A percentile compares a stretch with the other conserved stretches of the same genome.
Evolutionary conservation across 2,888 invertebrate genomes (phyloP).

Genomic region (Oegoconia quadripuncta): DNA sequence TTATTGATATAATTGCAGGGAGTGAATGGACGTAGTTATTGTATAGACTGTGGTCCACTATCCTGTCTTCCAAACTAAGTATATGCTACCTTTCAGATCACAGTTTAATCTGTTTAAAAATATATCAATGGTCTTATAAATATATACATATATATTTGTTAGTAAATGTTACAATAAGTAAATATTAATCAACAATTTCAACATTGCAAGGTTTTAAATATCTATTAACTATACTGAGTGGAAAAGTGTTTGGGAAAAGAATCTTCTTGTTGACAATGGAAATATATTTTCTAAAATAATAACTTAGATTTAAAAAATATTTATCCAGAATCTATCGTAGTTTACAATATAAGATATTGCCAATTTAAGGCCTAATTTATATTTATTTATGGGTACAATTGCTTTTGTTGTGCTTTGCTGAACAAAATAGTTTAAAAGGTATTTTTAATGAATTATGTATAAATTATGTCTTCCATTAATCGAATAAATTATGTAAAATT

Average conservation of each 20-base stretch:
- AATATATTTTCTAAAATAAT: constrained; percentile 61
- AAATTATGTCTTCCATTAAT: too few relatives aligned
- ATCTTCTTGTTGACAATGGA: constrained; percentile 50
- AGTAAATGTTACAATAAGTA: neutral
- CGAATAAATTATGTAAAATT: too few relatives aligned
- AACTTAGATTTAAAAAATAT: too few relatives aligned
- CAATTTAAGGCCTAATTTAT: constrained; percentile 21
- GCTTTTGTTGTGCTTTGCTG: too few relatives aligned
- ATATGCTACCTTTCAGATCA: constrained; percentile 6
- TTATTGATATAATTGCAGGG: neutral
- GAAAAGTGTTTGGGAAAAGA: neutral
- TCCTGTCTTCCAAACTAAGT: constrained; percentile 12
- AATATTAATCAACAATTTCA: too few relatives aligned
- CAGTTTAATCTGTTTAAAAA: neutral
- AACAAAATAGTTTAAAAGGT: too few relatives aligned
- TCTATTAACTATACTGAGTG: too few relatives aligned
- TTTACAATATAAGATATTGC: constrained; percentile 12
- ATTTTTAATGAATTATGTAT: too few relatives aligned
- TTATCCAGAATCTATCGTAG: constrained; percentile 1
- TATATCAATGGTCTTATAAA: too few relatives aligned
- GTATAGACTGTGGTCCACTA: constrained; percentile 12
- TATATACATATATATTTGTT: too few relatives aligned
- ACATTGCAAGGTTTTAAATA: too few relatives aligned
- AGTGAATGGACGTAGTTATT: constrained; percentile 7
- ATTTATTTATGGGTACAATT: too few relatives aligned